phyloP scores from a whole-genome alignment of 2,888 invertebrate genomes.

The Orchesellides sinensis region DNA sequence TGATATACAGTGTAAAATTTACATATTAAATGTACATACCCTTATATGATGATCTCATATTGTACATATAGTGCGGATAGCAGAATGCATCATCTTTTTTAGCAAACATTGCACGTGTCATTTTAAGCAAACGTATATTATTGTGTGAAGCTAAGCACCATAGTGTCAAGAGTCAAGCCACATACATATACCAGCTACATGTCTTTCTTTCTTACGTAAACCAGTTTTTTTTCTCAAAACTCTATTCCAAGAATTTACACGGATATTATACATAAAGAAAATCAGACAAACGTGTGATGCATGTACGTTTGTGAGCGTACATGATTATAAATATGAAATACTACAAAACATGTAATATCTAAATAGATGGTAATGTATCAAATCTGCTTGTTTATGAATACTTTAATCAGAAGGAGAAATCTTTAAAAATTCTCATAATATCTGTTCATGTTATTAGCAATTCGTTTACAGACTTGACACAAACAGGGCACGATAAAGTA shows the following conservation, averaged over 20 bases:
- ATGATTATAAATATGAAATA: neutral
- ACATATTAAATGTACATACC: neutral
- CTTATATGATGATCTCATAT: too few relatives aligned
- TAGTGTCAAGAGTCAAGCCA: slow-evolving; percentile 57
- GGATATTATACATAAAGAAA: too few relatives aligned
- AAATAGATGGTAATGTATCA: neutral
- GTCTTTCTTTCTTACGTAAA: slow-evolving; percentile 32
- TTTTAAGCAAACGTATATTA: slow-evolving; percentile 32
- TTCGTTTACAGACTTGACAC: slow-evolving; percentile 27
- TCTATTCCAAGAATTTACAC: neutral
- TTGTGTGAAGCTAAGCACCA: slow-evolving; percentile 52
- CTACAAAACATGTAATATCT: neutral
- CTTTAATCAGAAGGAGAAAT: slow-evolving; percentile 43
- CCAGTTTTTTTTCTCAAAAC: slow-evolving; percentile 34
- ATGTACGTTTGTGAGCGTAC: neutral
- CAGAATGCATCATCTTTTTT: slow-evolving; percentile 1
- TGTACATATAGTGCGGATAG: too few relatives aligned
- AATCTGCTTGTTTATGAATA: neutral
- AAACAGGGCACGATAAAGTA: slow-evolving; percentile 34
- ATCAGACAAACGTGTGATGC: too few relatives aligned
- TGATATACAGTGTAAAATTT: neutral
- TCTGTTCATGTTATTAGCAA: neutral
- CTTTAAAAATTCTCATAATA: slow-evolving; percentile 57
- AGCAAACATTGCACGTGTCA: neutral
- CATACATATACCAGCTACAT: slow-evolving; percentile 4